These are phyloP conservation scores for Geophilus truncorum DNA, from an alignment of 2,888 invertebrate genomes.

Conservation along the genomic window DNA sequence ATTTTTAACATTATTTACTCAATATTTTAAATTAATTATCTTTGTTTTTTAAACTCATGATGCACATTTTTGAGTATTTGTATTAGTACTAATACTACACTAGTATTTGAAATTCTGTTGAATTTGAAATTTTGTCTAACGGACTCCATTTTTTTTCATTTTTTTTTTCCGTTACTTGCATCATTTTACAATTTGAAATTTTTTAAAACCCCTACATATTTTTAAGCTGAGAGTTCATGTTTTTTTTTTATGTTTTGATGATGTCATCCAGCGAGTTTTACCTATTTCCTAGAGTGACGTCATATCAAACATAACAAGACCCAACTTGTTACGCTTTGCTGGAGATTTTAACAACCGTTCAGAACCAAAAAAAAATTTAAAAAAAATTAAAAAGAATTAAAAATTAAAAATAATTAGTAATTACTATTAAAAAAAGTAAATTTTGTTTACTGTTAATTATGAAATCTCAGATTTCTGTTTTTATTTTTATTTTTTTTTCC, in stretches of 20 bases:
- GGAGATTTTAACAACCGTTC: not conserved
- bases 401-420: too few relatives aligned
- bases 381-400: too few relatives aligned
- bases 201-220: too few relatives aligned
- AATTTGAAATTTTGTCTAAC: not conserved
- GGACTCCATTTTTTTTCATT: too few relatives aligned
- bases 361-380: not conserved
- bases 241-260: conserved; percentile 1
- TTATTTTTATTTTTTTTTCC: not conserved
- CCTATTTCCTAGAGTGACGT: conserved; percentile 25
- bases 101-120: not conserved
- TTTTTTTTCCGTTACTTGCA: too few relatives aligned
- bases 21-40: not conserved
- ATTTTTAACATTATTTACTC: not conserved
- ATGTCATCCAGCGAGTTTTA: not conserved
- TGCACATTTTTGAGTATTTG: not conserved
- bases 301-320: not conserved
- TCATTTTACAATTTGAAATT: too few relatives aligned
- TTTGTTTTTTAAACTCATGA: too few relatives aligned
- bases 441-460: not conserved
- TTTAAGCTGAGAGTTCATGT: not conserved
- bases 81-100: not conserved
- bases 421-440: not conserved
- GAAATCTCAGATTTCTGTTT: not conserved
- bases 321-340: conserved; percentile 15